Evolutionary conservation across 2,888 invertebrate genomes (phyloP).

Genomic region (Mayetiola destructor): DNA sequence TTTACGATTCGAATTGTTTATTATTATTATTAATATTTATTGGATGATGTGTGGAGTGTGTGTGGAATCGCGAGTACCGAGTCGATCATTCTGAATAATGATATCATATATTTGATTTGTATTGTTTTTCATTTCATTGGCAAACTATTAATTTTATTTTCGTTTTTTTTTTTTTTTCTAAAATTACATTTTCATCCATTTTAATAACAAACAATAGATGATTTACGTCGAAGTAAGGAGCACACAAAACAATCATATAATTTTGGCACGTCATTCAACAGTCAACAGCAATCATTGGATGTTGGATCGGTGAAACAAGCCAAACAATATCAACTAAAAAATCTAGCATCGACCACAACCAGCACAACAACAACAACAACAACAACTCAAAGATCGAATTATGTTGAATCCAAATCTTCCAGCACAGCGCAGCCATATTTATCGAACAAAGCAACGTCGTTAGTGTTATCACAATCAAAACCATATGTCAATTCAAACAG

Average conservation of each 20-base stretch:
- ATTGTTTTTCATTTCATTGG: no score
- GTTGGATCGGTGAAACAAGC: background rate
- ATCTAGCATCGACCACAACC: background rate
- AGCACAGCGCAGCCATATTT: background rate
- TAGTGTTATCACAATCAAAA: background rate
- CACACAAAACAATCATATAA: conserved; percentile 22
- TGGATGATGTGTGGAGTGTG: no score
- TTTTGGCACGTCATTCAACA: background rate
- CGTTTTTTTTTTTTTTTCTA: no score
- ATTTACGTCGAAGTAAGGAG: conserved; percentile 31
- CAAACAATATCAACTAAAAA: conserved; percentile 14
- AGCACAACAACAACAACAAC: background rate
- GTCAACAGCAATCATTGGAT: conserved; percentile 24
- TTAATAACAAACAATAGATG: no score
- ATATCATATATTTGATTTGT: no score
- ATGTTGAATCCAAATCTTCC: background rate
- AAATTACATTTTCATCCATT: no score
- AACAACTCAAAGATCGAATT: background rate
- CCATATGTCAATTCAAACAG: conserved; percentile 1
- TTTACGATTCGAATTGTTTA: no score
- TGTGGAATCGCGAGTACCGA: no score
- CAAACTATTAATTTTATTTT: no score
- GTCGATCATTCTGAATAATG: no score
- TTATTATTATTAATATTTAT: no score
- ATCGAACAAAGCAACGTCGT: background rate